These are phyloP conservation scores for Proterorhinus semilunaris DNA, from an alignment of 2,113 vertebrate genomes.

Conservation along the genomic window DNA sequence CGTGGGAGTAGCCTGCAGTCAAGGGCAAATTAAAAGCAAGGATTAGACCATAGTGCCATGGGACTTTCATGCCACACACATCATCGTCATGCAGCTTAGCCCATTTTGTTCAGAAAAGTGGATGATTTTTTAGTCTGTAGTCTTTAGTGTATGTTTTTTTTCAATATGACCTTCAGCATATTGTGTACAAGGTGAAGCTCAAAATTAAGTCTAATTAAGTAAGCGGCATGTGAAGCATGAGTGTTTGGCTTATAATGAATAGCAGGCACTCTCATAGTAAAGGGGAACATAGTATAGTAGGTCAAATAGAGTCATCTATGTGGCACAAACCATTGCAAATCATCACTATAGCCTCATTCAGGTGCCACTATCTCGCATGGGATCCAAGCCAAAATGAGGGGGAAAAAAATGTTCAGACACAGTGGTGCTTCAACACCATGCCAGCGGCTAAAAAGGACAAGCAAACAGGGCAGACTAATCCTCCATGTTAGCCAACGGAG, in stretches of 20 bases:
- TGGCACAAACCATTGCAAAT: constrained; percentile 38
- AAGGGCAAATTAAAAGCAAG: constrained; percentile 2
- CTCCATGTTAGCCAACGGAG: constrained; percentile 22
- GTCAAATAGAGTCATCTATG: constrained; percentile 33
- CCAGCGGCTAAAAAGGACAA: constrained; percentile 46
- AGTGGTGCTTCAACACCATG: constrained; percentile 40
- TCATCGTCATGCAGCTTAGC: not conserved
- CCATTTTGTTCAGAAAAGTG: not conserved
- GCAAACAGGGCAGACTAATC: constrained; percentile 49
- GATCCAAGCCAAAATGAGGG: constrained; percentile 45
- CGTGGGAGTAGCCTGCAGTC: not conserved
- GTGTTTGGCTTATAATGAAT: constrained; percentile 15
- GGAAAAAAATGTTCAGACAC: constrained; percentile 18
- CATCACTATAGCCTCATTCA: constrained; percentile 47
- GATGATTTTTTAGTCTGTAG: not conserved
- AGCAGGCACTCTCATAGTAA: not conserved
- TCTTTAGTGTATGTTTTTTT: not conserved
- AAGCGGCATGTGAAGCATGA: constrained; percentile 12
- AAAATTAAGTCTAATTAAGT: constrained; percentile 18
- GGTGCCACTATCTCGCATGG: constrained; percentile 29
- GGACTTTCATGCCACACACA: not conserved
- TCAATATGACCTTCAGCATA: constrained; percentile 4
- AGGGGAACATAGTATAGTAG: constrained; percentile 7
- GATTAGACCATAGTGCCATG: constrained; percentile 1
- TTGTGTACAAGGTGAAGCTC: constrained; percentile 22